phyloP scores from a whole-genome alignment of 2,888 invertebrate species.

The Muschampia plurimacula region DNA sequence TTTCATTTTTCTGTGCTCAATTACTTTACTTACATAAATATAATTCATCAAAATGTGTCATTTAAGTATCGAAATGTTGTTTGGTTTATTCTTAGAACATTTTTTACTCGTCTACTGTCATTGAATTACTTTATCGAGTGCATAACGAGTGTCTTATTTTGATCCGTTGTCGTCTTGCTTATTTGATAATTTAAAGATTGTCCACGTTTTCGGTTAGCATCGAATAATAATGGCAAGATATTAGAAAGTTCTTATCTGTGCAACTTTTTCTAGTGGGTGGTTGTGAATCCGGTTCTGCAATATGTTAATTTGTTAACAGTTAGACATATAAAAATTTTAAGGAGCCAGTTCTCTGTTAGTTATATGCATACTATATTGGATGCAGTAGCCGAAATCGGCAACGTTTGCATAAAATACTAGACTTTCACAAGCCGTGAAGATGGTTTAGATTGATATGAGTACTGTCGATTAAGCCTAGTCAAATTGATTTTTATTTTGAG shows the following conservation, averaged over 20 bases:
- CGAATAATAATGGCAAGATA: constrained; percentile 30
- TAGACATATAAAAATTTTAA: constrained; percentile 39
- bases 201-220: constrained; percentile 16
- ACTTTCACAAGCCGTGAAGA: background rate
- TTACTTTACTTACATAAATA: background rate
- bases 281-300: constrained; percentile 41
- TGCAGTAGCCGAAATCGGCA: background rate
- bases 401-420: constrained; percentile 10
- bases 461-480: background rate
- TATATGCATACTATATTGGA: constrained; percentile 11
- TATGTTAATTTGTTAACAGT: constrained; percentile 40
- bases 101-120: constrained; percentile 24
- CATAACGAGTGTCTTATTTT: background rate
- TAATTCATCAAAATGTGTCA: constrained; percentile 6
- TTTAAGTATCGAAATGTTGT: constrained; percentile 9
- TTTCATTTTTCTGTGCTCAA: background rate
- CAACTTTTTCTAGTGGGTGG: constrained; percentile 40
- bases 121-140: background rate
- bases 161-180: constrained; percentile 14
- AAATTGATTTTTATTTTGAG: no score
- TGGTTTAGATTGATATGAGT: background rate
- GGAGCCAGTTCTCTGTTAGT: background rate
- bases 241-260: constrained; percentile 49
- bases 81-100: constrained; percentile 16
- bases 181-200: constrained; percentile 19